These are phyloP conservation scores for Eurystomus gularis DNA, from an alignment of 2,113 vertebrate genomes.

Conservation along the genomic window DNA sequence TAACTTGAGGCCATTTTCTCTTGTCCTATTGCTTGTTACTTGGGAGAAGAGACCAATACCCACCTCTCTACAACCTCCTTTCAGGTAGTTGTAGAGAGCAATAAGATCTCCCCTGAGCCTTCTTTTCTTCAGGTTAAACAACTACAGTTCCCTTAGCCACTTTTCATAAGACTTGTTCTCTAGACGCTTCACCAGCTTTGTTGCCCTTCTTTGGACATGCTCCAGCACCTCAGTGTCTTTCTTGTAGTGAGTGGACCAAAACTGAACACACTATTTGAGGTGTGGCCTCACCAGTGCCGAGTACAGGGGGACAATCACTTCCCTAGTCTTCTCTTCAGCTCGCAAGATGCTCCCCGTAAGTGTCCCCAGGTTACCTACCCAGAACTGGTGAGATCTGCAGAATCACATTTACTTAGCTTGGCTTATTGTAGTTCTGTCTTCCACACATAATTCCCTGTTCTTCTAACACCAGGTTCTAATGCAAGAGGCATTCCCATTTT, in stretches of 20 bases:
- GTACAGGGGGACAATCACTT: not conserved
- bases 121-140: not conserved
- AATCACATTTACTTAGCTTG: not conserved
- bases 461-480: not conserved
- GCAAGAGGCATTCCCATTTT: not conserved
- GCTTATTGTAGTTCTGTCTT: not conserved
- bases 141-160: not conserved
- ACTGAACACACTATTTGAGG: not conserved
- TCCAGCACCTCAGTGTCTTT: not conserved
- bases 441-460: not conserved
- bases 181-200: not conserved
- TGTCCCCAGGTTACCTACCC: not conserved
- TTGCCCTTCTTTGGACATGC: not conserved
- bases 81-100: no score
- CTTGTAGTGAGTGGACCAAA: not conserved
- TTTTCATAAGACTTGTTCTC: not conserved
- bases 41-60: not conserved
- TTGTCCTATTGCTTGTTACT: not conserved
- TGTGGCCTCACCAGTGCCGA: not conserved
- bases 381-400: not conserved
- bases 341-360: not conserved
- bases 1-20: not conserved
- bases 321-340: not conserved
- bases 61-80: not conserved
- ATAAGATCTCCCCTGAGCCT: not conserved